Evolutionary conservation across 2,888 invertebrate genomes (phyloP), one percentile per base, ranked within the genome.

Genomic region (Eupithecia centaureata): DNA sequence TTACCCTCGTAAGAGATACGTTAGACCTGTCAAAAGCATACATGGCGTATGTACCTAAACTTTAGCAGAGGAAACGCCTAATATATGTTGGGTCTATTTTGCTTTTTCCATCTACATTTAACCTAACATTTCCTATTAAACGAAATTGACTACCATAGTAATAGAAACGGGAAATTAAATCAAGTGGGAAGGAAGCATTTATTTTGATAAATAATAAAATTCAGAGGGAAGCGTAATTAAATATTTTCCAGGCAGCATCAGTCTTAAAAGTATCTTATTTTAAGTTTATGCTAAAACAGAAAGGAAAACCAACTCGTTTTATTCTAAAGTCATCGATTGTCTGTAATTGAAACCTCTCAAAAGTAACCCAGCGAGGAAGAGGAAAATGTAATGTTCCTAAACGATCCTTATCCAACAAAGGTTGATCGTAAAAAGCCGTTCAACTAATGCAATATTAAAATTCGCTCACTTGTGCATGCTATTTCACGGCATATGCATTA

Each of bases 381-480:
- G 32, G 32, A 57, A 57, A 57, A 13, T 33, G 58, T 22, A 58
- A 56, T 28, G 54, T 57, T 57, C 57, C 32, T 57, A 33, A 62
- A 35, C 62, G 30, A 52, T 33, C 51, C 38, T 61, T 42, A 54
- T 25, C 52, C 38, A 56, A 33, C 30, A 63, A 30, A 61, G 52
- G 25, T 47, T 63, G 52, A 63, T 67, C 61, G 38, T 30, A 62
- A 30, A 60, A 61, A 18, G 30, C 63, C 47, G 60, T 61, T 58
- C 58, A 70, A 56, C 62, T 70, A 68, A 70, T 72, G 70, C 66
- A 64, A 63, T 70, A 61, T 63, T 63, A 74, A 73, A 77, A 76
- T 71, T 67, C 59, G 72, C 72, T 71, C 72, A 71, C 77, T 79
- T 76, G 73, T 76, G 70, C 60, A 64, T 69, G 67, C 73, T 72